Evolutionary conservation across 2,797 vertebrate genomes (phyloP).

Genomic region (Sebastes vulpes): DNA sequence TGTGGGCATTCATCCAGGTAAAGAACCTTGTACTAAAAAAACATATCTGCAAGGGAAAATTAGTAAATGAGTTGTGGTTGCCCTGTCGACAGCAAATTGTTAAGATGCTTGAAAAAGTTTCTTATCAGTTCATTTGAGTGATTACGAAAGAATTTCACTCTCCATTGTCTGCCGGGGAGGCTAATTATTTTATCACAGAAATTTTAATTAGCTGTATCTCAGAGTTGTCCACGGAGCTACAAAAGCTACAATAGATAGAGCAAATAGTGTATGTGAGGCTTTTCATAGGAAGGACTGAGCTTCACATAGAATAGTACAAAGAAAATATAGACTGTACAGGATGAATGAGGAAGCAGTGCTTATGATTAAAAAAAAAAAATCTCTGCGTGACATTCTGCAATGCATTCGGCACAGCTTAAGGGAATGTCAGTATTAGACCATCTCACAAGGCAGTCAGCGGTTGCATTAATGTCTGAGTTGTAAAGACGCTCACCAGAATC

Average conservation of each 20-base stretch:
- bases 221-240: constrained; percentile 72
- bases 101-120: constrained; percentile 72
- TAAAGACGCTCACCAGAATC: constrained; percentile 31
- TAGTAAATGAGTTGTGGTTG: constrained; percentile 40
- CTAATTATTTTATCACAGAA: constrained; percentile 88
- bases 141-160: constrained; percentile 76
- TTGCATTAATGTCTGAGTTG: constrained; percentile 31
- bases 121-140: constrained; percentile 82
- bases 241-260: constrained; percentile 73
- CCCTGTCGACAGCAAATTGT: constrained; percentile 60
- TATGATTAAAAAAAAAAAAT: constrained; percentile 24
- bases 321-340: constrained; percentile 35
- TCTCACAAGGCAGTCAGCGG: constrained; percentile 14
- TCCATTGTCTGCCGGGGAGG: constrained; percentile 78
- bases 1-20: constrained; percentile 2
- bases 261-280: constrained; percentile 54
- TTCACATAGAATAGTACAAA: constrained; percentile 56
- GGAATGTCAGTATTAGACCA: constrained; percentile 22
- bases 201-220: constrained; percentile 88
- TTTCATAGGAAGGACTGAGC: constrained; percentile 54
- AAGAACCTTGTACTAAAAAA: constrained; percentile 3
- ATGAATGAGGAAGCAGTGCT: constrained; percentile 44
- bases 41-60: constrained; percentile 32
- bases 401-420: constrained; percentile 33
- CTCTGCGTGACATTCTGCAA: constrained; percentile 13